A percentile compares a stretch with the other conserved stretches of the same genome.
These are phyloP conservation scores for Silurus meridionalis DNA, from an alignment of 2,113 vertebrate genomes.

Conservation along the genomic window DNA sequence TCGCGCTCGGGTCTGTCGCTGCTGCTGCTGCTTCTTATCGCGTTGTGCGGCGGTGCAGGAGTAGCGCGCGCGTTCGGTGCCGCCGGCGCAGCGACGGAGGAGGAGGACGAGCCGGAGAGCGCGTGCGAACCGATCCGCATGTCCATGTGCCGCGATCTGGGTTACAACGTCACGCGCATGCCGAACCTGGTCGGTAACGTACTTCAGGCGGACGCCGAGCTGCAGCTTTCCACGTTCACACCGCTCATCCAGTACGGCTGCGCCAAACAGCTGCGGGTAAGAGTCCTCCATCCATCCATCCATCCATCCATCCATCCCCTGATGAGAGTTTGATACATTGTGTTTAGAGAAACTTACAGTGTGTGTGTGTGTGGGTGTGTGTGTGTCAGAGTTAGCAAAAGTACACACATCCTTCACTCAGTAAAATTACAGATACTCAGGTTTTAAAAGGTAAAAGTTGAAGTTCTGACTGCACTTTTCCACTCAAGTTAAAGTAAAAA, in stretches of 20 bases:
- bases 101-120: conserved; percentile 74
- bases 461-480: no score
- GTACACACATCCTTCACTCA: no score
- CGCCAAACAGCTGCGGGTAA: conserved; percentile 94
- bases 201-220: conserved; percentile 93
- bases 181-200: conserved; percentile 97
- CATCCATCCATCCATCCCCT: no score
- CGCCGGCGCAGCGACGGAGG: conserved; percentile 83
- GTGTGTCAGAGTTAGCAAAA: not conserved
- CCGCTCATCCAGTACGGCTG: conserved; percentile 98
- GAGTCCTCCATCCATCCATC: not conserved
- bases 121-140: conserved; percentile 94
- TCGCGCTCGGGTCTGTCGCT: conserved; percentile 54
- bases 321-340: not conserved
- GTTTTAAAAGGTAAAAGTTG: no score
- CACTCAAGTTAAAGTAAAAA: no score
- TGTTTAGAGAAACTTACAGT: not conserved
- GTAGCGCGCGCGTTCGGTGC: conserved; percentile 74
- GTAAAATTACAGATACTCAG: no score
- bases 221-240: conserved; percentile 95
- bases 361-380: not conserved
- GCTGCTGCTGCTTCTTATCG: conserved; percentile 58
- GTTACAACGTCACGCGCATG: conserved; percentile 99
- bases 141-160: conserved; percentile 96
- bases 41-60: conserved; percentile 55